phyloP scores from a whole-genome alignment of 2,888 invertebrate species.

The Pycnomerus fuliginosus region DNA sequence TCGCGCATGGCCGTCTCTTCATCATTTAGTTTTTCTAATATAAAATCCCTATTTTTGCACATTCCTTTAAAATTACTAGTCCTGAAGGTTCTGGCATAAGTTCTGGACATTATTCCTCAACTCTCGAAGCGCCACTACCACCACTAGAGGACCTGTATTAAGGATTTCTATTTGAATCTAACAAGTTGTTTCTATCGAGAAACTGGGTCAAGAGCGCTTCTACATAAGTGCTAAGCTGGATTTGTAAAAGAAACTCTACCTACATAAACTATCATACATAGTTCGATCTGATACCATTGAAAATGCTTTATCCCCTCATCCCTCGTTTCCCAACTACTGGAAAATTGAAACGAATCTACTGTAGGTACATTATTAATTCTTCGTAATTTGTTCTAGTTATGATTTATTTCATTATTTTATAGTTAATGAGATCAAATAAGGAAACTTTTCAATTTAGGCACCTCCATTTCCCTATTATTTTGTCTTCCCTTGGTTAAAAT shows the following conservation, averaged over 20 bases:
- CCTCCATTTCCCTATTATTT: no score
- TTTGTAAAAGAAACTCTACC: background rate
- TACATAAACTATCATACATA: background rate
- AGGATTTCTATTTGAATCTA: slow-evolving; percentile 9
- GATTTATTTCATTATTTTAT: no score
- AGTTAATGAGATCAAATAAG: no score
- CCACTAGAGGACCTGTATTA: background rate
- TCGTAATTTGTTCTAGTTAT: no score
- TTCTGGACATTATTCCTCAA: background rate
- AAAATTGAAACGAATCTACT: no score
- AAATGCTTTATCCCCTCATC: no score
- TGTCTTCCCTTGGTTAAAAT: no score
- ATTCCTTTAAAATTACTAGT: slow-evolving; percentile 11
- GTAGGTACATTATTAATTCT: no score
- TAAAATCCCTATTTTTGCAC: slow-evolving; percentile 8
- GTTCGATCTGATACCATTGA: background rate
- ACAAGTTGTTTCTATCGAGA: slow-evolving; percentile 14
- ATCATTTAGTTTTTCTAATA: slow-evolving; percentile 14
- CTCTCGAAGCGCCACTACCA: background rate
- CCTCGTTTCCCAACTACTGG: no score
- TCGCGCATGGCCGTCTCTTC: slow-evolving; percentile 28
- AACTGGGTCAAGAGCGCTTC: slow-evolving; percentile 5
- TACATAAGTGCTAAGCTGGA: slow-evolving; percentile 4
- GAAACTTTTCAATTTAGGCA: no score
- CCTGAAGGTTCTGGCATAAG: slow-evolving; percentile 10